Base-by-base conservation (phyloP, 2,888 invertebrate species). In the Cartodere bifasciata region DNA sequence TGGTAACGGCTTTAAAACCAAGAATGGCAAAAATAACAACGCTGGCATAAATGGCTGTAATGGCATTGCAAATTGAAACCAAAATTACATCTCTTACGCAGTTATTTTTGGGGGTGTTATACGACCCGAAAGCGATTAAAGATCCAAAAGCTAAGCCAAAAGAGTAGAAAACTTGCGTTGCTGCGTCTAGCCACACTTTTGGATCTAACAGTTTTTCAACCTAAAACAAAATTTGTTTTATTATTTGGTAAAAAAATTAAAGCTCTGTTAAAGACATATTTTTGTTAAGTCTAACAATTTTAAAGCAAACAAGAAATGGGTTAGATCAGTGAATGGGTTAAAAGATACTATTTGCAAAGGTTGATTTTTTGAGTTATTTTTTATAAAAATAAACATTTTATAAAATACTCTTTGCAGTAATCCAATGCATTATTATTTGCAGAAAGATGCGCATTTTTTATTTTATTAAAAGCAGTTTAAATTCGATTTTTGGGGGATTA, bases 81-180 rank as follows among this genome's bases (percentile, higher is more conserved):
- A 90, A 66, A 38, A 90, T 68, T 16, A 91, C 90, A 53, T 94
- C 94, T 29, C 87, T 67, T 29, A 90, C 87, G 58, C 90, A 91
- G 66, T 94, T 88, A 66, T 94, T 94, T 58, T 90, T 83, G 2
- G 86, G 83, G 1, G 87, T 81, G 59, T 94, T 94, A 67, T 94
- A 94, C 42, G 90, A 90, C 31, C 92, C 91, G 58, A 92, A 94
- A 1, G 92, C 91, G 48, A 94, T 91, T 35, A 94, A 67, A 1
- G 91, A 92, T 2, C 94, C 94, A 59, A 94, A 94, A 4, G 91
- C 92, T 35, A 94, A 65, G 2, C 92, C 92, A 58, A 90, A 87
- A 1, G 91, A 91, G 62, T 92, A 94, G 66, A 94, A 94, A 2
- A 94, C 92, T 65, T 94, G 94, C 0, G 92, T 92, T 2, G 94